A percentile compares a stretch with the other conserved stretches of the same genome.
Conservation (phyloP, 2,113 vertebrate genomes). For the Chloropsis cyanopogon region DNA sequence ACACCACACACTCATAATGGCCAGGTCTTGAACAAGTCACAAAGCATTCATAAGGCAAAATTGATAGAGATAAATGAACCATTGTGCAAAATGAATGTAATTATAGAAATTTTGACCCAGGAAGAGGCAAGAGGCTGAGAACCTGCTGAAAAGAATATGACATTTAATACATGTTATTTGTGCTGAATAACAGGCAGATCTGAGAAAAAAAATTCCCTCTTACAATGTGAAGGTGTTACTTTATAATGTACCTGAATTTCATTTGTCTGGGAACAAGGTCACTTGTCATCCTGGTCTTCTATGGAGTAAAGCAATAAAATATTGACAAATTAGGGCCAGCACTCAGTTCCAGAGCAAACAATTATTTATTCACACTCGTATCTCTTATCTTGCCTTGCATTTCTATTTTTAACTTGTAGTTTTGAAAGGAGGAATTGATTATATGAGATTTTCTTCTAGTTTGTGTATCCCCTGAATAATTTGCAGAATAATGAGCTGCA, state of each 20-base stretch:
- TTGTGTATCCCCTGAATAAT: neutral
- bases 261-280: slow-evolving; percentile 44
- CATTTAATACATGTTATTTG: neutral
- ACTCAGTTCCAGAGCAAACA: neutral
- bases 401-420: slow-evolving; percentile 39
- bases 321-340: neutral
- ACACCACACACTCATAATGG: neutral
- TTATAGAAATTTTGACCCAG: neutral
- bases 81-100: neutral
- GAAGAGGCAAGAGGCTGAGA: neutral
- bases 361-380: slow-evolving; percentile 17
- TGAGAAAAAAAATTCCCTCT: neutral
- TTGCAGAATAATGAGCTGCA: neutral
- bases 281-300: neutral
- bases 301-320: neutral
- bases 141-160: neutral
- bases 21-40: neutral
- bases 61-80: neutral
- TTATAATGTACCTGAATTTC: neutral
- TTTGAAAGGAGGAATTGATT: slow-evolving; percentile 32
- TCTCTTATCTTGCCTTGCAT: slow-evolving; percentile 3
- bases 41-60: neutral
- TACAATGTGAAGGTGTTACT: neutral
- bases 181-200: neutral
- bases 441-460: neutral